Conservation (phyloP, 2,797 vertebrate species). For the Enoplosus armatus region DNA sequence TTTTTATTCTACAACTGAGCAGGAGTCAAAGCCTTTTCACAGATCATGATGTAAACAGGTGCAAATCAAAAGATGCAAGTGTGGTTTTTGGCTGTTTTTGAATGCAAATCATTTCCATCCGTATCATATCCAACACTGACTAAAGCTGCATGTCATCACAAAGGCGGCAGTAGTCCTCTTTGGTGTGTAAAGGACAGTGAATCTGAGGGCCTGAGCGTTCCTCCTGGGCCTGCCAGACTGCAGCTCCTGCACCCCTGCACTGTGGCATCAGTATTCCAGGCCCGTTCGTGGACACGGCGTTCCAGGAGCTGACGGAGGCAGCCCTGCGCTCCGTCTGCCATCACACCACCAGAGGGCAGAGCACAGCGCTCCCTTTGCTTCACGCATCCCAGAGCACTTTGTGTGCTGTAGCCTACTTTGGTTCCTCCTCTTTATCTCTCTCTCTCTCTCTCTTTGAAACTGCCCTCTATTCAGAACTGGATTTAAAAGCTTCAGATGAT, state of each 20-base stretch:
- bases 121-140: fast-evolving
- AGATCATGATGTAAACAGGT: not conserved
- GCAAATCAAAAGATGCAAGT: not conserved
- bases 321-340: conserved; percentile 19
- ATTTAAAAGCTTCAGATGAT: conserved; percentile 54
- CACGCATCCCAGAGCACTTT: conserved; percentile 62
- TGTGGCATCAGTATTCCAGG: conserved; percentile 84
- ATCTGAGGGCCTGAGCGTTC: conserved; percentile 19
- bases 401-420: conserved; percentile 63
- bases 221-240: conserved; percentile 65
- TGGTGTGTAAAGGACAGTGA: conserved; percentile 30
- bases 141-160: not conserved
- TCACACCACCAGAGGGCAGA: conserved; percentile 77
- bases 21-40: not conserved
- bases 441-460: conserved; percentile 1
- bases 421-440: conserved; percentile 47
- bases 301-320: conserved; percentile 63
- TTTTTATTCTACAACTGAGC: not conserved
- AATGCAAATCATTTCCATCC: not conserved
- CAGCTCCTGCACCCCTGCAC: conserved; percentile 81
- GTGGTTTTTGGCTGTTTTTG: not conserved
- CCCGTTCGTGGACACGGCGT: conserved; percentile 81
- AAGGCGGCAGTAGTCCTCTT: conserved; percentile 11
- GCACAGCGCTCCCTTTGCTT: conserved; percentile 40
- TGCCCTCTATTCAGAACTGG: conserved; percentile 47